Base-by-base conservation (phyloP, 2,888 invertebrate genomes). In the Steromphala cineraria region DNA sequence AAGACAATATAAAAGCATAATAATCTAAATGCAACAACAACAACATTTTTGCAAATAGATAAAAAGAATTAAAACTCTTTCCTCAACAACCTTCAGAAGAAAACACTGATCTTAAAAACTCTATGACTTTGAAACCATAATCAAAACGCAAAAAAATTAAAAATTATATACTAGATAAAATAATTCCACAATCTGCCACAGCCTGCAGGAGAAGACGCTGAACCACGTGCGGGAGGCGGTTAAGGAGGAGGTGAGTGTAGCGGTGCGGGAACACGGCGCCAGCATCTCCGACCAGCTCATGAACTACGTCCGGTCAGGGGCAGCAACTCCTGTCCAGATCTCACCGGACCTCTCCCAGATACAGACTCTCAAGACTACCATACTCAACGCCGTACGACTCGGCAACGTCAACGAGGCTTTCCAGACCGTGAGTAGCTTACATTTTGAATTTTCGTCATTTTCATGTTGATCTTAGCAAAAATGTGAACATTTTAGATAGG, bases 281-380 rank as follows among this genome's bases (percentile, higher is more conserved):
- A 94, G 94, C 36, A 92, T 95, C 75, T 95, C 95, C 91, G 95
- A 95, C 88, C 95, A 95, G 87, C 94, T 95, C 21, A 93, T 95
- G 46, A 94, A 94, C 81, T 95, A 95, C 10, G 87, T 96, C 77
- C 94, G 96, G 62, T 96, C 96, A 7, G 94, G 96, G 88, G 95
- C 96, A 0, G 96, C 96, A 17, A 97, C 97, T 4, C 97, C 97
- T 0, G 96, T 96, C 8, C 95, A 96, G 21, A 84, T 86, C n/a
- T 91, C 92, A 1, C 87, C 89, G 7, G 92, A 92, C 84, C 89
- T 90, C 19, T 88, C 89, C 78, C 87, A 88, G 36, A 86, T 86
- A 55, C 89, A 88, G 71, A 36, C 81, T 3, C 56, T 76, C 17
- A 62, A 79, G 53, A 79, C 79, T 5, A 75, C 79, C 53, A 53